Percentiles rank a stretch among this genome's conserved stretches.
These are phyloP conservation scores for Pseudopleuronectes americanus DNA, from an alignment of 2,797 vertebrate species.

Conservation along the genomic window DNA sequence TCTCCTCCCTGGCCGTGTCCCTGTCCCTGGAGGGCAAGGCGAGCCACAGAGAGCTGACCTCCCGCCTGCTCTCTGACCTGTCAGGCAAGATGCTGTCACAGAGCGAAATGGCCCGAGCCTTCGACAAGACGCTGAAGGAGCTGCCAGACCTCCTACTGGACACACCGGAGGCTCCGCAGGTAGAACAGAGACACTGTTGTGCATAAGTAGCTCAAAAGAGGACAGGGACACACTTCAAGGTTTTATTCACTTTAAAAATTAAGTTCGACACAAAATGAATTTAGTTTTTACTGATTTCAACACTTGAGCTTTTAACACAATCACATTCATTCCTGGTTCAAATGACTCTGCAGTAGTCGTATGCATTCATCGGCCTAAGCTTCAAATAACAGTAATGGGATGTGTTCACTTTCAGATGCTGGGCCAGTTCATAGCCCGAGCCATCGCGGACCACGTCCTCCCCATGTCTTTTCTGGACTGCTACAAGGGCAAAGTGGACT, in stretches of 20 bases:
- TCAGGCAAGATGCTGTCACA: conserved; percentile 83
- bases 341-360: no score
- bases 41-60: conserved; percentile 91
- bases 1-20: conserved; percentile 87
- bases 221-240: no score
- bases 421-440: conserved; percentile 92
- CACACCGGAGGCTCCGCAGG: conserved; percentile 91
- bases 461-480: conserved; percentile 87
- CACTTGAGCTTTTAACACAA: no score
- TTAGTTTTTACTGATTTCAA: no score
- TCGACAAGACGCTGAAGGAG: conserved; percentile 87
- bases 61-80: conserved; percentile 88
- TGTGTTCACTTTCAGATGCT: conserved; percentile 83
- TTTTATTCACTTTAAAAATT: no score
- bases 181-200: conserved; percentile 45
- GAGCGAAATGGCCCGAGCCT: conserved; percentile 85
- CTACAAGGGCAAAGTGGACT: conserved; percentile 91
- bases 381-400: no score
- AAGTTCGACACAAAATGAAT: no score
- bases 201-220: no score
- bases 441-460: conserved; percentile 89
- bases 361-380: no score
- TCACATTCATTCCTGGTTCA: no score
- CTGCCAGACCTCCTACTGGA: conserved; percentile 91
- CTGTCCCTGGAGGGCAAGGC: conserved; percentile 90